Percentiles rank a stretch among this genome's conserved stretches.
Evolutionary conservation across 2,113 vertebrate species (phyloP).

Genomic region (Meleagris gallopavo): DNA sequence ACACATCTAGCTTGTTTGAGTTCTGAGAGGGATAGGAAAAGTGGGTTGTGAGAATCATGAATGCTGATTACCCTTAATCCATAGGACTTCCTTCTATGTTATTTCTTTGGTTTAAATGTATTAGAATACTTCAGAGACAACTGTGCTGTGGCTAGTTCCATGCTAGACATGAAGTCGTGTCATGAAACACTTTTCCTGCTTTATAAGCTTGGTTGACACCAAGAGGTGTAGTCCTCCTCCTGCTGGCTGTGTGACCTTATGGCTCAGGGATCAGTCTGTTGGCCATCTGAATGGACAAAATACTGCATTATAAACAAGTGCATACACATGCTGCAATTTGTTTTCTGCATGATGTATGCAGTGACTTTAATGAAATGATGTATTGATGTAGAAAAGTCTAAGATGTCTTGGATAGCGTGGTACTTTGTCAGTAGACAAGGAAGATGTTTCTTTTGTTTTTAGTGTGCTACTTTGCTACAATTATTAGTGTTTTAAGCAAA

Average conservation of each 20-base stretch:
- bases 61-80: slow-evolving; percentile 13
- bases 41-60: slow-evolving; percentile 11
- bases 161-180: neutral
- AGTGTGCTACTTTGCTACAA: slow-evolving; percentile 3
- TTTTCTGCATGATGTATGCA: slow-evolving; percentile 17
- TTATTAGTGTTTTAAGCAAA: slow-evolving; percentile 61
- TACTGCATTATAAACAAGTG: neutral
- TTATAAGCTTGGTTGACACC: neutral
- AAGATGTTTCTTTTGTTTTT: neutral
- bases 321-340: neutral
- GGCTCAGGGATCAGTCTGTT: neutral
- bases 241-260: neutral
- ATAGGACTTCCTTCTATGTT: neutral
- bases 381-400: neutral
- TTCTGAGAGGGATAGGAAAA: slow-evolving; percentile 38
- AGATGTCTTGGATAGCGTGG: slow-evolving; percentile 28
- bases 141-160: neutral
- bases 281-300: neutral
- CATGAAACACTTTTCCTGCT: neutral
- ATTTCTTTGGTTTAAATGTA: slow-evolving; percentile 12
- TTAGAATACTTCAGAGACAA: neutral
- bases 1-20: neutral
- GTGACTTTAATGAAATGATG: slow-evolving; percentile 20
- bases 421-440: slow-evolving; percentile 42
- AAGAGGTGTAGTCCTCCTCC: neutral